Percentiles rank a stretch among this genome's conserved stretches.
Conservation (phyloP, 2,113 vertebrate genomes). For the Cyrtonyx montezumae region DNA sequence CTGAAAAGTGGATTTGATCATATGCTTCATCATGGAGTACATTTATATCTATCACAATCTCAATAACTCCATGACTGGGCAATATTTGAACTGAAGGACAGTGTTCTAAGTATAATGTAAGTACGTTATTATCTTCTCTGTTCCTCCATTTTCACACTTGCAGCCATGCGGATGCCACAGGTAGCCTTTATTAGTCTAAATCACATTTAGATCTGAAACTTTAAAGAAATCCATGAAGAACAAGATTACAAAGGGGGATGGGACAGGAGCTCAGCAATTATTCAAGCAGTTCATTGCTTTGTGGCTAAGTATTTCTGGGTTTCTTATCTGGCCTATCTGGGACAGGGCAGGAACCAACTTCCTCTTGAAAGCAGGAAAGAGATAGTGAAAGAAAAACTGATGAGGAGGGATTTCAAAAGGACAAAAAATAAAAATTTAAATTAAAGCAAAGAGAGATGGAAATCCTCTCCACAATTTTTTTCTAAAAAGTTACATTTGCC, state of each 20-base stretch:
- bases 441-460: not conserved
- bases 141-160: not conserved
- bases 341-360: not conserved
- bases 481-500: not conserved
- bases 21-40: not conserved
- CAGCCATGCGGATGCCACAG: not conserved
- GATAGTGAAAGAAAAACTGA: not conserved
- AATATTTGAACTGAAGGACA: not conserved
- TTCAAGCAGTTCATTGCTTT: not conserved
- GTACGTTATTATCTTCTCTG: not conserved
- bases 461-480: not conserved
- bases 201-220: not conserved
- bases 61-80: not conserved
- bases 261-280: not conserved
- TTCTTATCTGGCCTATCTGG: not conserved
- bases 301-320: not conserved
- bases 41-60: not conserved
- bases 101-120: not conserved
- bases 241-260: not conserved
- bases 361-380: not conserved
- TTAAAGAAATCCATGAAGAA: not conserved
- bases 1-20: not conserved
- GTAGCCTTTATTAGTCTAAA: too few species aligned
- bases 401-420: not conserved
- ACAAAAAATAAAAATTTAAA: not conserved